A percentile compares a stretch with the other conserved stretches of the same genome.
phyloP scores from a whole-genome alignment of 2,888 invertebrate species.

The Beris morrisii region DNA sequence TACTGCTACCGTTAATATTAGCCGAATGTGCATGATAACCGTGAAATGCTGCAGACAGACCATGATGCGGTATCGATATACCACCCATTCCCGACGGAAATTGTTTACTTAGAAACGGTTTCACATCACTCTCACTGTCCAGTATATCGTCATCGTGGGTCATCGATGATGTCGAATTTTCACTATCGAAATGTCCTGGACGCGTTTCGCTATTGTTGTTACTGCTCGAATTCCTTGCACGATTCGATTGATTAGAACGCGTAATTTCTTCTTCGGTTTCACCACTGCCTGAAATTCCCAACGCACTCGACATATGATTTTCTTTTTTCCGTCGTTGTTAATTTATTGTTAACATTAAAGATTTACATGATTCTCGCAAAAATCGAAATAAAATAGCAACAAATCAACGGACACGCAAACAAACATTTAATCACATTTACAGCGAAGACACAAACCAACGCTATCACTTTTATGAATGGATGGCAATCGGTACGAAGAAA shows the following conservation, averaged over 20 bases:
- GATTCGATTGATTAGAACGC: neutral
- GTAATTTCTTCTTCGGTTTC: slow-evolving; percentile 14
- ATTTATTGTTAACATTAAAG: no score
- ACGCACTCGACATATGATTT: slow-evolving; percentile 31
- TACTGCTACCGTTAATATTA: slow-evolving; percentile 38
- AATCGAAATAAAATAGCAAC: neutral
- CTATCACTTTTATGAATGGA: neutral
- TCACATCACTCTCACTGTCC: slow-evolving; percentile 40
- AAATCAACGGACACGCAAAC: neutral
- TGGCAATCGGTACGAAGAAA: no score
- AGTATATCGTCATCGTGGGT: slow-evolving; percentile 38
- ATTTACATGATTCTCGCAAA: no score
- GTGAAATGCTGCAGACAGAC: slow-evolving; percentile 41
- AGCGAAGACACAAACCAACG: neutral
- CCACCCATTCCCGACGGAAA: slow-evolving; percentile 39
- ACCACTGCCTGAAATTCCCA: slow-evolving; percentile 1
- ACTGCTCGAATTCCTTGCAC: neutral
- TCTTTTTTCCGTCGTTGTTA: neutral
- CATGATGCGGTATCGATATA: slow-evolving; percentile 40
- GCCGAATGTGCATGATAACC: slow-evolving; percentile 41
- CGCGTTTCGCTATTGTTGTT: neutral
- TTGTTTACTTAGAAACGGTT: slow-evolving; percentile 39
- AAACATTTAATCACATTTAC: neutral
- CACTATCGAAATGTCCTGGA: slow-evolving; percentile 28
- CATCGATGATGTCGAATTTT: slow-evolving; percentile 36